Evolutionary conservation across 2,888 invertebrate species (phyloP), one percentile per base, ranked within the genome.

Genomic region (Abrostola triplasia): DNA sequence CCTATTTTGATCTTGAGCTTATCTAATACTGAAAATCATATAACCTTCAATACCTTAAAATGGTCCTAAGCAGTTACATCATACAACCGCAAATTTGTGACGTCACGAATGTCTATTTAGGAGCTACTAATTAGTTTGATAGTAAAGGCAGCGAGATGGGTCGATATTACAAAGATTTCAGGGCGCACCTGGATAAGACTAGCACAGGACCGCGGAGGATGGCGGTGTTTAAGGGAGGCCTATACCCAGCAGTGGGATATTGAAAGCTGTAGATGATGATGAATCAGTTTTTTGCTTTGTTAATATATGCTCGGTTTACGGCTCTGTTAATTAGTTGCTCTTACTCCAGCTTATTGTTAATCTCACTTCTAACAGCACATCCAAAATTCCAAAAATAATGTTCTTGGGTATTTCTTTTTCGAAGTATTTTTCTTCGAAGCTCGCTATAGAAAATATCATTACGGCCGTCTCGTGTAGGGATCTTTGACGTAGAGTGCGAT

Each of bases 401-500:
- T n/a, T 40, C 0, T 7, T 24, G 4, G 4, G 24, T 24, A 2
- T 24, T 24, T 24, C 24, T 24, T 24, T 2, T 24, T 24, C 4
- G 24, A 24, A 1, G 24, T 24, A 2, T 24, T 24, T 24, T 0
- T 7, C 48, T 40, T n/a, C 36, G 58, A 44, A 60, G 71, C 9
- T 2, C 63, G 44, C 61, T 52, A n/a, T 37, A 50, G 73, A 79
- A 40, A 37, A 64, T 58, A 66, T 35, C 69, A 52, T 40, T 24
- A 37, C 54, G 40, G 42, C 37, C 44, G 44, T 48, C 63, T 61
- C 63, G 61, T 67, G 54, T 63, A 55, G 44, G 37, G 37, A 38
- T 24, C 50, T 44, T 50, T 77, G 76, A 79, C 66, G 79, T 76
- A 24, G 13, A 47, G 40, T n/a, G 40, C 40, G 36, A 8, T 41